phyloP scores from a whole-genome alignment of 2,113 vertebrate species.

The Neoarius graeffei region DNA sequence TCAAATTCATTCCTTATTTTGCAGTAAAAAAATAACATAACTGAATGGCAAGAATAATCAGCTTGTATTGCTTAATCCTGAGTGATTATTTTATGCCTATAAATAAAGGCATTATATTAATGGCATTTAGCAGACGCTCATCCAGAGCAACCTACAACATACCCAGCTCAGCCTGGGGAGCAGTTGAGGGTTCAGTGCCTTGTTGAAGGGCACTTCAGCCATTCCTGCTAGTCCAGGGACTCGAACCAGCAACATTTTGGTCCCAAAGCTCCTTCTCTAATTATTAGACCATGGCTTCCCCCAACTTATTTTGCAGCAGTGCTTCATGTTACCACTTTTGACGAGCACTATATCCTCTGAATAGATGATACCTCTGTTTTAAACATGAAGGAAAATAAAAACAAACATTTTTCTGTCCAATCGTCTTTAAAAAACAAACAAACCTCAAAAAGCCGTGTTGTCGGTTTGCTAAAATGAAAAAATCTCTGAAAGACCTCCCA shows the following conservation, averaged over 20 bases:
- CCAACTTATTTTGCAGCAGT: not conserved
- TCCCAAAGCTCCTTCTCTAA: too few relatives aligned
- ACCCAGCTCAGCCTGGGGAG: too few relatives aligned
- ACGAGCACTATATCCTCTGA: not conserved
- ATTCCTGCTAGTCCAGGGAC: too few relatives aligned
- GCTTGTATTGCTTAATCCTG: not conserved
- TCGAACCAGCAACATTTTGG: too few relatives aligned
- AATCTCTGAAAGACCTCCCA: not conserved
- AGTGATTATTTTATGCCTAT: not conserved
- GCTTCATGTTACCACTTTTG: not conserved
- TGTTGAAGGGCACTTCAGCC: too few relatives aligned
- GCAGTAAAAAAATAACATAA: not conserved
- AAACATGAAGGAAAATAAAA: not conserved
- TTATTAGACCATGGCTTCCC: too few relatives aligned
- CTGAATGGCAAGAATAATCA: not conserved
- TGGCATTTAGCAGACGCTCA: too few relatives aligned
- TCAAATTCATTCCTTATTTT: not conserved
- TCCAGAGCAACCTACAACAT: too few relatives aligned
- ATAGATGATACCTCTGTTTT: too few relatives aligned
- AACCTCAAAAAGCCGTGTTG: too few relatives aligned
- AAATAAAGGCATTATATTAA: not conserved
- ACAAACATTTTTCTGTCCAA: not conserved
- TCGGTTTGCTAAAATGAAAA: not conserved
- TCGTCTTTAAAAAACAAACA: not conserved
- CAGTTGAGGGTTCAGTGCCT: too few relatives aligned